Conservation (phyloP, 2,888 invertebrate species). For the Ormyrus nitidulus region DNA sequence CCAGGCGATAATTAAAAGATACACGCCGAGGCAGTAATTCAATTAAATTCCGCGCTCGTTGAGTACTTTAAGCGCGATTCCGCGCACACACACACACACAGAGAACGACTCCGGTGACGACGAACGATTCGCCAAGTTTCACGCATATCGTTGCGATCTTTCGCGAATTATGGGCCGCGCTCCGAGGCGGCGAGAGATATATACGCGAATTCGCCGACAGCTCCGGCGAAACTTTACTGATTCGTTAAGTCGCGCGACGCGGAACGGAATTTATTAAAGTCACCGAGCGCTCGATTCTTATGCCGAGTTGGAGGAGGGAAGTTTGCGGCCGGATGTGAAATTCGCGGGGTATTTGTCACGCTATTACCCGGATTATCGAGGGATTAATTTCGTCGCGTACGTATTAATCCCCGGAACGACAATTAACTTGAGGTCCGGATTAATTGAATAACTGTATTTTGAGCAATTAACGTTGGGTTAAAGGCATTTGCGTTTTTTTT, state of each 20-base stretch:
- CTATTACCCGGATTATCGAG: no score
- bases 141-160: constrained; percentile 42
- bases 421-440: no score
- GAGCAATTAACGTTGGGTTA: no score
- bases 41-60: constrained; percentile 34
- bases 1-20: constrained; percentile 11
- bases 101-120: neutral
- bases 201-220: constrained; percentile 1
- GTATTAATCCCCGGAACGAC: no score
- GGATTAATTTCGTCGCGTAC: no score
- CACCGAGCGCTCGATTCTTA: no score
- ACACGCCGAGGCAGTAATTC: constrained; percentile 5
- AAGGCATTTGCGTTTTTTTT: no score
- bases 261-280: constrained; percentile 21
- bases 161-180: constrained; percentile 30
- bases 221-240: constrained; percentile 35
- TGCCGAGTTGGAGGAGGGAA: no score
- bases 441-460: no score
- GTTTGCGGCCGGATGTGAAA: no score
- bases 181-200: neutral
- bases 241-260: constrained; percentile 17
- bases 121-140: constrained; percentile 24
- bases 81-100: neutral
- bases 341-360: no score
- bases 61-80: constrained; percentile 35